Base-by-base conservation (phyloP, 1,140 invertebrate species). In the Brachionus sp. region DNA sequence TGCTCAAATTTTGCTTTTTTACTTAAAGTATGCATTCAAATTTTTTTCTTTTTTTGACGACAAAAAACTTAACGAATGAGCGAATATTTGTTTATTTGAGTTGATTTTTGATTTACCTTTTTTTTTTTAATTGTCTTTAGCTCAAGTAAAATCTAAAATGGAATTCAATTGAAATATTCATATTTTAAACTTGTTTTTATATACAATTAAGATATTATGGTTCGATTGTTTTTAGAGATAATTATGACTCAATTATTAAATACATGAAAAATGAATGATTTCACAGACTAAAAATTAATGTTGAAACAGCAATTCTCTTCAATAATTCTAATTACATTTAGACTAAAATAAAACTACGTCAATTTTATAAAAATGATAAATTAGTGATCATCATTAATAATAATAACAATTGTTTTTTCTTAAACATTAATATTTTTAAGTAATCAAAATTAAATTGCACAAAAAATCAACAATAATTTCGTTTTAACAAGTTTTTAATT, bases 131-230 rank as follows among this genome's bases (percentile, higher is more conserved):
- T 29, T 57, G 50, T 57, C 50, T 57, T 57, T 57, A 25, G 50
- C 50, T 57, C 50, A 57, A 57, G 50, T 57, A 57, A 19, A 57
- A 16, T 57, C 50, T 57, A 23, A 57, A 57, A 23, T 57, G 50
- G 50, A 57, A 57, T 57, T 57, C 50, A 23, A 57, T 57, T 57
- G 50, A 57, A 57, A 57, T 57, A 57, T 57, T 57, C 50, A 57
- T 57, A 57, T 57, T 57, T 57, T 57, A 57, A 19, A 57, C 50
- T 57, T 57, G 50, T 16, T n/a, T 57, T 57, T 57, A 57, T 57
- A 57, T 57, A 57, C 50, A 57, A 57, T 57, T 6, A 19, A 57
- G 50, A 25, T 16, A 19, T 3, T 57, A 57, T 19, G 50, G 50
- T 57, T 57, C 50, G 13, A n/a, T 57, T 57, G 19, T 19, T 57